A percentile compares a stretch with the other conserved stretches of the same genome.
Conservation (phyloP, 1,140 invertebrate species). For the Drosophila parvula region DNA sequence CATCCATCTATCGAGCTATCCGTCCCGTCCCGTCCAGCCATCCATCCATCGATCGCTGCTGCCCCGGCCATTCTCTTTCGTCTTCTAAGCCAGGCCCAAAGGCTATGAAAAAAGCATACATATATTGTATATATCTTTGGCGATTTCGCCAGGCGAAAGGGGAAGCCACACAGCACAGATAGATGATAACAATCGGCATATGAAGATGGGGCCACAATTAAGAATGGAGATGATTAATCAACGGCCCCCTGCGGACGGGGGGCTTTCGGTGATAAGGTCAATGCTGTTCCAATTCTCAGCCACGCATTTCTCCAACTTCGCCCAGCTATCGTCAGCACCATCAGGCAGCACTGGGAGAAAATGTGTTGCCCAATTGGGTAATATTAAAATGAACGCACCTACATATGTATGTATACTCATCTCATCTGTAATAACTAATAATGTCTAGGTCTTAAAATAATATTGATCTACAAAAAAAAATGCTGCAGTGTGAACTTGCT, state of each 20-base stretch:
- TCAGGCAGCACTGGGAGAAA: slow-evolving; percentile 11
- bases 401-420: too few species aligned
- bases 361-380: neutral
- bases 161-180: slow-evolving; percentile 7
- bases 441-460: too few species aligned
- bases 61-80: slow-evolving; percentile 43
- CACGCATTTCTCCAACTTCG: slow-evolving; percentile 54
- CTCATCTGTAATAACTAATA: too few species aligned
- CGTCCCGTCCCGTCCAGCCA: neutral
- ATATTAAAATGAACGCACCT: too few species aligned
- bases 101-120: slow-evolving; percentile 23
- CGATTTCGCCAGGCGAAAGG: slow-evolving; percentile 24
- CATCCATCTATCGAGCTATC: slow-evolving; percentile 5
- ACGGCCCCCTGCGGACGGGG: slow-evolving; percentile 31
- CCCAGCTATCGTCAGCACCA: slow-evolving; percentile 45
- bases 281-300: slow-evolving; percentile 69
- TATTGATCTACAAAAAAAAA: too few species aligned
- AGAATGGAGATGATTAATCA: slow-evolving; percentile 75
- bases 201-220: slow-evolving; percentile 60
- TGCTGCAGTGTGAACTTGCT: too few species aligned
- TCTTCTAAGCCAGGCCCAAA: slow-evolving; percentile 35
- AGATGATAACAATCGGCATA: slow-evolving; percentile 58
- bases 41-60: slow-evolving; percentile 22
- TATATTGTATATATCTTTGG: slow-evolving; percentile 11
- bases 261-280: slow-evolving; percentile 71